Base-by-base conservation (phyloP, 2,888 invertebrate species). In the Lasiommata megera region DNA sequence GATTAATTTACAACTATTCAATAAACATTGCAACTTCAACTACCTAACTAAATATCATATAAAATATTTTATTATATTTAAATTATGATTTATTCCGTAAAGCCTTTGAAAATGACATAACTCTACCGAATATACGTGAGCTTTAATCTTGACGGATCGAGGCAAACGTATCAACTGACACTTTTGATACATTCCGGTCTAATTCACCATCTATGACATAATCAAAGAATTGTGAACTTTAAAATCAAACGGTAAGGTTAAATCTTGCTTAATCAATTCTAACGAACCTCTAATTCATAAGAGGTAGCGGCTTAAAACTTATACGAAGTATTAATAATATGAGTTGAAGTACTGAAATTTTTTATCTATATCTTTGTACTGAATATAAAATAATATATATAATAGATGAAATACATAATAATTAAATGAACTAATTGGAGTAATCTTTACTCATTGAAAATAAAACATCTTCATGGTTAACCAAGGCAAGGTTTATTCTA, bases 81-180 rank as follows among this genome's bases (percentile, higher is more conserved):
- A 23, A 5, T 23, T 23, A 23, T 23, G 23, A 23, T 23, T 23
- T 23, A 23, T 23, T 23, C 5, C 23, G 2, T 5, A 5, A 3
- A 23, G 23, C 23, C 23, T 23, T 23, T 2, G 23, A 23, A 28
- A 43, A 43, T 66, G 68, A 58, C 66, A 70, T 67, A 68, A 71
- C 71, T 70, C 11, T n/a, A 38, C 41, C n/a, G n/a, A n/a, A n/a
- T 48, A 17, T 34, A 12, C n/a, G 11, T 43, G 2, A 8, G 29
- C 37, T 17, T 72, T 69, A 68, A 70, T 66, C 18, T 64, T 73
- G 82, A 82, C 80, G 76, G 79, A 80, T 80, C 76, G 78, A 80
- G 81, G 80, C 76, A 76, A 81, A 65, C 71, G 67, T 66, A 70
- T 72, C 79, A 43, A 81, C 80, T 81, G 81, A 74, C 79, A 77